phyloP scores from a whole-genome alignment of 2,113 vertebrate species.

The Pelodiscus sinensis region DNA sequence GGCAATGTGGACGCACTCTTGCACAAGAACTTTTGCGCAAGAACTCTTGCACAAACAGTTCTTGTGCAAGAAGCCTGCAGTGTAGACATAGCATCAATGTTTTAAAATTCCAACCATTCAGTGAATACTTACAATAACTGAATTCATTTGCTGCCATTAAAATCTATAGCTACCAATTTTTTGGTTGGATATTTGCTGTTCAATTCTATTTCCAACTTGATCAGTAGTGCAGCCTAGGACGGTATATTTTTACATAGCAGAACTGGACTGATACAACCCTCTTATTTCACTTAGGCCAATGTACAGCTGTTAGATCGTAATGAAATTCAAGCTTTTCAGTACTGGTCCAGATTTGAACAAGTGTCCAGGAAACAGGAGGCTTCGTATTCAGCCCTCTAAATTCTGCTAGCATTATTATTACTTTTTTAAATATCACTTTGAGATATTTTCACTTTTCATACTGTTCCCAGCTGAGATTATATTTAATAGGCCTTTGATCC shows the following conservation, averaged over 20 bases:
- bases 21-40: too few relatives aligned
- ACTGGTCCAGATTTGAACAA: not conserved
- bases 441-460: slow-evolving; percentile 37
- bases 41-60: too few relatives aligned
- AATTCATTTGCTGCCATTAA: not conserved
- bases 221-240: not conserved
- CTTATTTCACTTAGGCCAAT: not conserved
- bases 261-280: not conserved
- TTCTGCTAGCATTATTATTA: not conserved
- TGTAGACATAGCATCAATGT: not conserved
- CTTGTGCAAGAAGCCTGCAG: too few relatives aligned
- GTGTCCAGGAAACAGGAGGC: not conserved
- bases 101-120: not conserved
- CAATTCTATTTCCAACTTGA: not conserved
- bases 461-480: slow-evolving; percentile 22
- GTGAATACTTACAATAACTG: not conserved
- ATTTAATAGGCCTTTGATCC: not conserved
- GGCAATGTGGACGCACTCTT: too few relatives aligned
- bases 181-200: not conserved
- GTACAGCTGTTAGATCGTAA: not conserved
- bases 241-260: fast-evolving
- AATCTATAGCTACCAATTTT: not conserved
- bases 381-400: not conserved
- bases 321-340: not conserved
- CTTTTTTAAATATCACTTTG: slow-evolving; percentile 13